phyloP scores from a whole-genome alignment of 2,888 invertebrate genomes.

The Volucella inflata region DNA sequence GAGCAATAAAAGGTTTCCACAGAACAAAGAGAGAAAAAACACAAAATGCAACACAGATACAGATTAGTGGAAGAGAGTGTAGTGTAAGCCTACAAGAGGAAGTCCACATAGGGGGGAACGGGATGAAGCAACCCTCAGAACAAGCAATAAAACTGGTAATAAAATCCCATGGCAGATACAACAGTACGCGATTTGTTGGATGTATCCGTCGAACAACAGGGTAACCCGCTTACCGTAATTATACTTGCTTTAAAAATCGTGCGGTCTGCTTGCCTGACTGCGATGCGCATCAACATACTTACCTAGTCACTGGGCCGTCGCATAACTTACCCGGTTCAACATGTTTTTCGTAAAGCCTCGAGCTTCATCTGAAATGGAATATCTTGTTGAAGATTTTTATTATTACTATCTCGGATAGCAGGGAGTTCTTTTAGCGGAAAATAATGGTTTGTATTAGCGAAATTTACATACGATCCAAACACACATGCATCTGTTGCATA shows the following conservation, averaged over 20 bases:
- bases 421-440: constrained; percentile 23
- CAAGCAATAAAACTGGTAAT: constrained; percentile 54
- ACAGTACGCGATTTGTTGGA: constrained; percentile 56
- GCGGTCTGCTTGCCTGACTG: constrained; percentile 47
- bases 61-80: neutral
- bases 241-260: constrained; percentile 42
- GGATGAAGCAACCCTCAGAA: constrained; percentile 35
- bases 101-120: neutral
- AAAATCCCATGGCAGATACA: constrained; percentile 63
- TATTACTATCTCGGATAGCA: constrained; percentile 6
- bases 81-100: neutral
- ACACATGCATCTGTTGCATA: too few relatives aligned
- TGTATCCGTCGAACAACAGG: constrained; percentile 43
- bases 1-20: neutral
- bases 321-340: constrained; percentile 65
- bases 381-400: constrained; percentile 46
- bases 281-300: constrained; percentile 53
- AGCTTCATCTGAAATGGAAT: constrained; percentile 52
- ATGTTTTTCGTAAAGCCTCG: constrained; percentile 58
- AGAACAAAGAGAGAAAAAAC: constrained; percentile 19
- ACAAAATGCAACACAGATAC: constrained; percentile 14
- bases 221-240: constrained; percentile 68
- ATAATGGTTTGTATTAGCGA: neutral
- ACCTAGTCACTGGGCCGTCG: constrained; percentile 66
- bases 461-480: too few relatives aligned